Conservation (phyloP, 1,140 invertebrate species). For the Eupristina koningsbergeri region DNA sequence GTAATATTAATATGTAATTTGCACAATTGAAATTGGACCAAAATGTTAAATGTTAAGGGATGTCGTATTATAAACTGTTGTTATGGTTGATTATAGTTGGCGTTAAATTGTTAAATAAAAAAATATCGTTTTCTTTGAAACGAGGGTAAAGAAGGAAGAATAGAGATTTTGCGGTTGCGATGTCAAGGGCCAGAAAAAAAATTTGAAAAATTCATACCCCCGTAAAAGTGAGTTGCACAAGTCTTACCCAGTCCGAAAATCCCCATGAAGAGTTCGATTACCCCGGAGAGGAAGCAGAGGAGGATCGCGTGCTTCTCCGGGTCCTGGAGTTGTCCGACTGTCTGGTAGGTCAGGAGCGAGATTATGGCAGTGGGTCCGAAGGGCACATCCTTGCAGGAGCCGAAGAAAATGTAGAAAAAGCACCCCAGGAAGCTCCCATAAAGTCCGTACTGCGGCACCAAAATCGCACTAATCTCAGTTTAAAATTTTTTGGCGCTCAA, state of each 20-base stretch:
- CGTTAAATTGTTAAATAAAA: no score
- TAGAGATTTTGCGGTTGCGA: no score
- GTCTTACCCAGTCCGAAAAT: slow-evolving; percentile 85
- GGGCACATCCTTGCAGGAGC: slow-evolving; percentile 92
- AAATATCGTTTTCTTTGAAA: no score
- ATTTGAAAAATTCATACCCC: no score
- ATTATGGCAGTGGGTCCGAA: slow-evolving; percentile 90
- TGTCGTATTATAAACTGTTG: no score
- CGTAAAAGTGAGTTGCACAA: neutral
- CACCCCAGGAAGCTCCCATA: slow-evolving; percentile 93
- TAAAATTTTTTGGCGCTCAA: neutral
- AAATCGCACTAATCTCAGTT: neutral
- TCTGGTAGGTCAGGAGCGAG: slow-evolving; percentile 85
- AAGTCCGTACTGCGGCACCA: slow-evolving; percentile 83
- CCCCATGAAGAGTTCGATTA: slow-evolving; percentile 89
- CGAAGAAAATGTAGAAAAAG: slow-evolving; percentile 92
- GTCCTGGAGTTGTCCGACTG: slow-evolving; percentile 78
- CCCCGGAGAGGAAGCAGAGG: slow-evolving; percentile 84
- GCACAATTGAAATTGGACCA: no score
- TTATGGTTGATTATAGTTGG: no score
- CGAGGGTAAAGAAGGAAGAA: no score
- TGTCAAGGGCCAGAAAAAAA: no score
- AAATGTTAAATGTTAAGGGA: no score
- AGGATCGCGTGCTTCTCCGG: slow-evolving; percentile 82
- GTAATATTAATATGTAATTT: no score